Conservation (phyloP, 1,140 invertebrate species). For the Acromyrmex charruanus region DNA sequence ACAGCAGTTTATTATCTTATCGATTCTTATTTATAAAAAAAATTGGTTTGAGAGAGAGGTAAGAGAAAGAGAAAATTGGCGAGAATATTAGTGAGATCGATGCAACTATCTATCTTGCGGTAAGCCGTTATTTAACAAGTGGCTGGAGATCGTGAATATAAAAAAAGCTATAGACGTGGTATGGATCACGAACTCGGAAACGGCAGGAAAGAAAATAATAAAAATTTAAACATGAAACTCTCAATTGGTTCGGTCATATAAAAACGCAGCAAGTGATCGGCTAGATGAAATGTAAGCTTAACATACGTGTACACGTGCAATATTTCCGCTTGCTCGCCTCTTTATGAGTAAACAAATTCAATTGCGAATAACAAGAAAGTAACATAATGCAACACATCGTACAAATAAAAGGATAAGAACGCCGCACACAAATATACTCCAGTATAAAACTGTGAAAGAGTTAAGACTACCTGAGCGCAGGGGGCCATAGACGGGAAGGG, state of each 20-base stretch:
- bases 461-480: conserved; percentile 14
- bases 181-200: conserved; percentile 18
- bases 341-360: conserved; percentile 23
- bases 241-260: conserved; percentile 10
- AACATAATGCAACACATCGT: conserved; percentile 4
- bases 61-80: conserved; percentile 10
- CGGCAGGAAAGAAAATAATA: neutral
- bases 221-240: conserved; percentile 5
- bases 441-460: conserved; percentile 43
- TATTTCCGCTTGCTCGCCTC: neutral
- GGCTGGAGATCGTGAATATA: neutral
- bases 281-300: conserved; percentile 23
- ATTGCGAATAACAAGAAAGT: conserved; percentile 26
- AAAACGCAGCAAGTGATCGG: conserved; percentile 14
- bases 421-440: neutral
- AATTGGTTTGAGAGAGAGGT: neutral
- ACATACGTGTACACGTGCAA: neutral
- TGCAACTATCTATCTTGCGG: conserved; percentile 10
- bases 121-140: conserved; percentile 28
- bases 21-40: conserved; percentile 18
- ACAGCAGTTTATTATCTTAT: neutral
- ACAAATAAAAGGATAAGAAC: conserved; percentile 37
- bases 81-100: conserved; percentile 18
- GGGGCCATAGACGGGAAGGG: neutral
- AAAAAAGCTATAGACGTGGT: neutral